Percentiles rank a stretch among this genome's conserved stretches.
Evolutionary conservation across 2,113 vertebrate species (phyloP).

Genomic region (Nibea coibor): DNA sequence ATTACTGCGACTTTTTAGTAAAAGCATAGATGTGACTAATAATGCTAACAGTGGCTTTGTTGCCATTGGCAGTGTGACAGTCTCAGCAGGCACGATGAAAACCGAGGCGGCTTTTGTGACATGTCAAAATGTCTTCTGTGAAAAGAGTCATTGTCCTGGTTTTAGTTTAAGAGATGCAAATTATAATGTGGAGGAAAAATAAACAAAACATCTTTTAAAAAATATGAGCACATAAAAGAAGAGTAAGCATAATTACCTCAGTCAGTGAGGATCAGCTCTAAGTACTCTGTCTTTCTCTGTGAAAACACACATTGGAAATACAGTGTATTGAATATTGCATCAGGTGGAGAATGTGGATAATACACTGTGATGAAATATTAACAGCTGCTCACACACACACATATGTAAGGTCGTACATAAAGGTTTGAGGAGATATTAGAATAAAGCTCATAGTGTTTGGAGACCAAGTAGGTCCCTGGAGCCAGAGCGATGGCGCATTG

Average conservation of each 20-base stretch:
- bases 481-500: background rate
- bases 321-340: slow-evolving; percentile 57
- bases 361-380: slow-evolving; percentile 59
- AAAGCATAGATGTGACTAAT: too few relatives aligned
- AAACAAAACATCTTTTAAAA: background rate
- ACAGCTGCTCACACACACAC: slow-evolving; percentile 24
- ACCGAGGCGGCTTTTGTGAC: background rate
- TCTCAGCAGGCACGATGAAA: too few relatives aligned
- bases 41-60: too few relatives aligned
- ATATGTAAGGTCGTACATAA: slow-evolving; percentile 7
- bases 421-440: slow-evolving; percentile 29
- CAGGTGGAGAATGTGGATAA: slow-evolving; percentile 31
- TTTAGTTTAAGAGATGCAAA: background rate
- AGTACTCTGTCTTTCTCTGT: background rate
- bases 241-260: background rate
- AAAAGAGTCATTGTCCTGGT: background rate
- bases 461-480: slow-evolving; percentile 9
- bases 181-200: background rate
- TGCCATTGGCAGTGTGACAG: too few relatives aligned
- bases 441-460: slow-evolving; percentile 9
- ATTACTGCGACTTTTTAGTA: too few relatives aligned
- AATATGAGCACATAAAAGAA: background rate
- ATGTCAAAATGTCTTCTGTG: background rate
- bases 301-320: slow-evolving; percentile 9
- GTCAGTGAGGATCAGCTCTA: background rate